Evolutionary conservation across 2,113 vertebrate genomes (phyloP), one percentile per base, ranked within the genome.

Genomic region (Myiagra hebetior): DNA sequence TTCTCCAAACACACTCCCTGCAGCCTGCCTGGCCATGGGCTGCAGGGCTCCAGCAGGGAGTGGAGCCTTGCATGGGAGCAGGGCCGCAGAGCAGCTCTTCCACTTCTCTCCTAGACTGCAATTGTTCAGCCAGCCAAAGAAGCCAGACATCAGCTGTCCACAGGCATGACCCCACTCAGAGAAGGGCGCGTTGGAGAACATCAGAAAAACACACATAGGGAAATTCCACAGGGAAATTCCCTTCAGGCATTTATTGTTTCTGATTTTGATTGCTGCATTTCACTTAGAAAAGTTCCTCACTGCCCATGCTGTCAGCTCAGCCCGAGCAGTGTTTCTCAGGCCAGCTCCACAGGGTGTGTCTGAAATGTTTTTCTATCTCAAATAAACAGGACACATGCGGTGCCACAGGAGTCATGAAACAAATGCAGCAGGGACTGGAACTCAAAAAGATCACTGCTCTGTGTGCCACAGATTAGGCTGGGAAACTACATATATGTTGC

Each of bases 51-150:
- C 55, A 56, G 64, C 24, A 74, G 18, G 15, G 7, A 73, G 6
- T 90, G n/a, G 7, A 60, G 42, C 9, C 2, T 0, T 26, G 46
- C 1, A 1, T 7, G n/a, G 64, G 14, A 41, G 14, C 2, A 1
- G 31, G 37, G 16, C 15, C 37, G n/a, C 7, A 39, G 37, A 77
- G 65, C 74, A 91, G n/a, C 41, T 67, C 52, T 59, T 33, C 17
- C 50, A 81, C 26, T 24, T 1, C 18, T 49, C 16, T 37, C 47
- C 33, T 2, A 0, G 16, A 28, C 1, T 22, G 22, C 55, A 79
- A 7, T 5, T 1, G 0, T 31, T 49, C 63, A 33, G 30, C 20
- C 2, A 5, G n/a, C 28, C 44, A 63, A 62, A 41, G 6, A n/a
- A 62, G 14, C 33, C 44, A 69, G 18, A 47, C 14, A 20, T 50